Conservation (phyloP, 2,888 invertebrate genomes). For the Phrixothrix hirtus region DNA sequence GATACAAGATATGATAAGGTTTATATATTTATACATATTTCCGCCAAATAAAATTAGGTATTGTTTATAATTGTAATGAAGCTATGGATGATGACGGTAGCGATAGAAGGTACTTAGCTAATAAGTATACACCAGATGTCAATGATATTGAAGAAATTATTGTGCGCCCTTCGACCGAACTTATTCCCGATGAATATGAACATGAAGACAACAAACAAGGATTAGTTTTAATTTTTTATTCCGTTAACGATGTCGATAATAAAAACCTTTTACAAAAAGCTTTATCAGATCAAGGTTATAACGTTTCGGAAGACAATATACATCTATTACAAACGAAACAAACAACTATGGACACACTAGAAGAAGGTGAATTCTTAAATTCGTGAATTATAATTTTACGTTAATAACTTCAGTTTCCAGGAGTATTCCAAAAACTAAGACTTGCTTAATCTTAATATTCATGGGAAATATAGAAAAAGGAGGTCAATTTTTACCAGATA, state of each 20-base stretch:
- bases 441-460: constrained; percentile 44
- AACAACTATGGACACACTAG: constrained; percentile 26
- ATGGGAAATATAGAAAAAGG: constrained; percentile 28
- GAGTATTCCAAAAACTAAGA: constrained; percentile 29
- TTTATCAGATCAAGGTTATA: constrained; percentile 32
- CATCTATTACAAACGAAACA: constrained; percentile 29
- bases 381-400: constrained; percentile 1
- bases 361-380: constrained; percentile 35
- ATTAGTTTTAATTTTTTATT: constrained; percentile 33
- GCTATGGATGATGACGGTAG: no score
- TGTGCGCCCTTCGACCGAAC: constrained; percentile 48
- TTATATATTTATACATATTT: no score
- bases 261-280: constrained; percentile 31
- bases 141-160: constrained; percentile 33
- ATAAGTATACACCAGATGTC: no score
- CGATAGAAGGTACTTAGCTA: no score
- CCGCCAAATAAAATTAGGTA: no score
- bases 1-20: no score
- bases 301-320: constrained; percentile 30
- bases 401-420: constrained; percentile 28
- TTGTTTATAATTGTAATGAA: no score
- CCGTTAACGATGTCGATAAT: constrained; percentile 24
- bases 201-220: constrained; percentile 32
- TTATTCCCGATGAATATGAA: constrained; percentile 50
- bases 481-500: constrained; percentile 30